phyloP scores from a whole-genome alignment of 2,888 invertebrate species.

The Aphodius granarius region DNA sequence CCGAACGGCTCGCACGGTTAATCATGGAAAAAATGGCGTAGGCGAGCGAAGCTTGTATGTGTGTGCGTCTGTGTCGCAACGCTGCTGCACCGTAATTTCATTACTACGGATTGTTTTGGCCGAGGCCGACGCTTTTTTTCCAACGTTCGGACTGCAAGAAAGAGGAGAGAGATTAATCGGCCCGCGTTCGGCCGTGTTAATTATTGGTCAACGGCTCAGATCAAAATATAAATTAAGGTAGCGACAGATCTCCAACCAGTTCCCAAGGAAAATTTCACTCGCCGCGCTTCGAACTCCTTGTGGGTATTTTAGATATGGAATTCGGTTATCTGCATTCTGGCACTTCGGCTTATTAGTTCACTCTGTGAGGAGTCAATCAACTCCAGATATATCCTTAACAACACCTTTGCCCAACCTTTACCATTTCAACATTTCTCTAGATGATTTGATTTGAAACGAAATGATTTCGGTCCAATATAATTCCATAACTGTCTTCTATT shows the following conservation, averaged over 20 bases:
- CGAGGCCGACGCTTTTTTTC: neutral
- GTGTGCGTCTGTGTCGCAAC: neutral
- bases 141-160: neutral
- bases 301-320: neutral
- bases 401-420: neutral
- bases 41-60: too few species aligned
- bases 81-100: neutral
- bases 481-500: too few species aligned
- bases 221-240: neutral
- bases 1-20: conserved; percentile 5
- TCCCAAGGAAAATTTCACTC: neutral
- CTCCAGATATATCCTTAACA: neutral
- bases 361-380: neutral
- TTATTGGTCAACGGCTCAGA: neutral
- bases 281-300: neutral
- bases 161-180: neutral
- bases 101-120: neutral
- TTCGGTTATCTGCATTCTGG: neutral
- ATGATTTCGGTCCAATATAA: too few species aligned
- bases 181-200: neutral
- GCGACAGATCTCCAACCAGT: neutral
- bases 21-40: conserved; percentile 21
- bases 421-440: neutral
- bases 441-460: too few species aligned
- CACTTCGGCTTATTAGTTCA: neutral